A percentile compares a stretch with the other conserved stretches of the same genome.
These are phyloP conservation scores for Simalia tracyae DNA, from an alignment of 2,797 vertebrate genomes.

Conservation along the genomic window DNA sequence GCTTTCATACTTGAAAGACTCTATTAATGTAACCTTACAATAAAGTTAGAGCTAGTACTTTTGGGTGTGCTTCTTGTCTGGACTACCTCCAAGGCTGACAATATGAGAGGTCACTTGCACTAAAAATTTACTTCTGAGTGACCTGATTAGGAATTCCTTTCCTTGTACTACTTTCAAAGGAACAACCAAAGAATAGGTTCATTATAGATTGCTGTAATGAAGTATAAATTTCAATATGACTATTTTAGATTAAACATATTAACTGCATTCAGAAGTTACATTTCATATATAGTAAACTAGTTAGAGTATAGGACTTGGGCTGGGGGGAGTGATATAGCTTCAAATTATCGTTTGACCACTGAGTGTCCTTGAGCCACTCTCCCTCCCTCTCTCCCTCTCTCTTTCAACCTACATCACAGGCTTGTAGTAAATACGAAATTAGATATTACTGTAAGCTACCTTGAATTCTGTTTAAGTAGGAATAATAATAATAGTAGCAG, in stretches of 20 bases:
- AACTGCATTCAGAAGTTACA: neutral
- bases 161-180: neutral
- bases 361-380: neutral
- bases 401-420: neutral
- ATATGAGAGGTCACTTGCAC: neutral
- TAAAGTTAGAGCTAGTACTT: neutral
- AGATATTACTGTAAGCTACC: neutral
- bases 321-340: neutral
- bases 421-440: neutral
- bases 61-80: neutral
- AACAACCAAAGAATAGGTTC: neutral
- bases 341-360: neutral
- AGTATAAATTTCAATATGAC: neutral
- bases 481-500: neutral
- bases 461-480: neutral
- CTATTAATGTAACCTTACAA: neutral
- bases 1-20: neutral
- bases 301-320: neutral
- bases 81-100: neutral
- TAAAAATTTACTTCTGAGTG: neutral
- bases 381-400: neutral
- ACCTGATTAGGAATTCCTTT: neutral
- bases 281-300: neutral
- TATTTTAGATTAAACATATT: neutral
- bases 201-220: neutral